phyloP scores from a whole-genome alignment of 2,888 invertebrate species.

The Timandra comae region DNA sequence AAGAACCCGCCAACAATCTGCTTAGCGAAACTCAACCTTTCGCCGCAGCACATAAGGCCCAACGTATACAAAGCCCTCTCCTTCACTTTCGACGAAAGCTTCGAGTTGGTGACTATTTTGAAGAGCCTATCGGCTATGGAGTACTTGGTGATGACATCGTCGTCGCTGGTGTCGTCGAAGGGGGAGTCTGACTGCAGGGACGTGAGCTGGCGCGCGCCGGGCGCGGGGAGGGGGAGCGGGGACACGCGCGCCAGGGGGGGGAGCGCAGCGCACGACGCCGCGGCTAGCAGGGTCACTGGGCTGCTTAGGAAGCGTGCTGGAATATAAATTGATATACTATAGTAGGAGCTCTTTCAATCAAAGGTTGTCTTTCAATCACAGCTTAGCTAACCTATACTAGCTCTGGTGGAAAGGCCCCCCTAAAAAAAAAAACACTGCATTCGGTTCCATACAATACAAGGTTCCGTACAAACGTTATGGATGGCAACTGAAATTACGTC shows the following conservation, averaged over 20 bases:
- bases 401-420: no score
- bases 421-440: no score
- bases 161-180: slow-evolving; percentile 34
- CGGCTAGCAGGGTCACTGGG: slow-evolving; percentile 73
- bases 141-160: slow-evolving; percentile 78
- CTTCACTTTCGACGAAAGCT: slow-evolving; percentile 82
- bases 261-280: slow-evolving; percentile 80
- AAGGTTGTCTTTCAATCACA: background rate
- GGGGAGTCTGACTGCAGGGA: slow-evolving; percentile 50
- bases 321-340: slow-evolving; percentile 25
- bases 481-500: no score
- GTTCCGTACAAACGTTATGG: no score
- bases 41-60: slow-evolving; percentile 90
- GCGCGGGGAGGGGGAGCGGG: slow-evolving; percentile 80
- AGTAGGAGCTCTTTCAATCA: background rate
- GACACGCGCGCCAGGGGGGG: slow-evolving; percentile 83
- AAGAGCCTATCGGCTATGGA: slow-evolving; percentile 83
- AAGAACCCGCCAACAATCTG: slow-evolving; percentile 85
- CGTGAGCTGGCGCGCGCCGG: slow-evolving; percentile 53
- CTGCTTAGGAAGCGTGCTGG: slow-evolving; percentile 81
- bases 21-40: slow-evolving; percentile 83
- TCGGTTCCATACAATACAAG: no score
- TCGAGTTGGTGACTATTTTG: slow-evolving; percentile 82
- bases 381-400: no score
- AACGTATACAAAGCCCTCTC: slow-evolving; percentile 87